Percentiles rank a stretch among this genome's conserved stretches.
These are phyloP conservation scores for Phaedon cochleariae DNA, from an alignment of 2,888 invertebrate species.

Conservation along the genomic window DNA sequence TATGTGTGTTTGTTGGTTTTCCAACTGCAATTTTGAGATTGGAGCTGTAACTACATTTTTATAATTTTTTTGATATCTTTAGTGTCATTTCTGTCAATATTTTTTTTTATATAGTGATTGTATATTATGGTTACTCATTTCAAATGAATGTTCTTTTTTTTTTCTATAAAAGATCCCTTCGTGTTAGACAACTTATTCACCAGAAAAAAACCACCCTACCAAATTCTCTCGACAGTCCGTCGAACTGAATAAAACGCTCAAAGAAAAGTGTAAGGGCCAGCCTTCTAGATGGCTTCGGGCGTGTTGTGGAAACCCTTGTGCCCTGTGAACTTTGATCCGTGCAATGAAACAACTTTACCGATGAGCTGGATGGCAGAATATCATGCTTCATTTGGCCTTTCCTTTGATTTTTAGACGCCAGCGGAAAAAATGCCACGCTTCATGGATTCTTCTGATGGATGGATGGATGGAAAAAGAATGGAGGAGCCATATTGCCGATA, in stretches of 20 bases:
- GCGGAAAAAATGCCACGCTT: constrained; percentile 19
- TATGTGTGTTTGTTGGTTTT: no score
- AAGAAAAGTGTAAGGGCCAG: constrained; percentile 1
- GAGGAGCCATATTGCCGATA: neutral
- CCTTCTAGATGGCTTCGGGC: neutral
- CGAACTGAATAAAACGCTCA: neutral
- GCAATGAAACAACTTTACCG: constrained; percentile 24
- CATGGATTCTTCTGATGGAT: constrained; percentile 15
- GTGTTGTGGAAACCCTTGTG: constrained; percentile 6
- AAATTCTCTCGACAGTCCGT: neutral
- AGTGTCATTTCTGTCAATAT: no score
- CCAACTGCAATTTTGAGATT: no score
- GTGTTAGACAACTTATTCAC: no score
- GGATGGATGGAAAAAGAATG: neutral
- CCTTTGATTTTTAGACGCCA: constrained; percentile 19
- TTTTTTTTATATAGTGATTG: no score
- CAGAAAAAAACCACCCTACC: neutral
- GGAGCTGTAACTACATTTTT: no score
- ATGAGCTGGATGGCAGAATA: constrained; percentile 18
- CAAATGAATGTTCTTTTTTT: no score
- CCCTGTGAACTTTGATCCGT: constrained; percentile 1
- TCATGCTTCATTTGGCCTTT: constrained; percentile 26
- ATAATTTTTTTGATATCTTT: no score
- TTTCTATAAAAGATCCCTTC: no score
- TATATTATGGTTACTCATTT: no score